A percentile compares a stretch with the other conserved stretches of the same genome.
phyloP scores from a whole-genome alignment of 1,140 invertebrate genomes.

The Lucilia cuprina region DNA sequence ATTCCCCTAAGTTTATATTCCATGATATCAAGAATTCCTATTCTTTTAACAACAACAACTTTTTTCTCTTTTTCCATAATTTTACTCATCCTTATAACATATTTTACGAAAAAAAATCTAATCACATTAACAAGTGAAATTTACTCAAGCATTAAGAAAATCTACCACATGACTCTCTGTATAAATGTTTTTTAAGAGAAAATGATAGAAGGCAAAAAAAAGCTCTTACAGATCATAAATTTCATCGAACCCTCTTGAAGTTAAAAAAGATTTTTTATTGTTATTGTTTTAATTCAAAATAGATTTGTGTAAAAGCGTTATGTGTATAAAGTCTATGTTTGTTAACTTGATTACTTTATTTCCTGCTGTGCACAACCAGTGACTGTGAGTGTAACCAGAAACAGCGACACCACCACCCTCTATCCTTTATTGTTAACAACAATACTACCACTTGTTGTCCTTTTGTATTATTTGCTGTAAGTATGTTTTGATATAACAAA shows the following conservation, averaged over 20 bases:
- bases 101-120: neutral
- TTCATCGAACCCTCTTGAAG: neutral
- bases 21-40: no score
- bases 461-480: neutral
- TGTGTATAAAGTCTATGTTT: neutral
- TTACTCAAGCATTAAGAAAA: neutral
- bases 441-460: conserved; percentile 10
- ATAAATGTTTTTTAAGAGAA: neutral
- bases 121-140: conserved; percentile 11
- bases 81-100: no score
- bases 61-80: no score
- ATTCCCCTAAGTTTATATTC: no score
- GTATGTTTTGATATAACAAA: neutral
- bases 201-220: neutral
- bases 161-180: neutral
- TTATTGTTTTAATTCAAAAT: neutral
- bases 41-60: no score
- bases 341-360: conserved; percentile 18
- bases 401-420: neutral
- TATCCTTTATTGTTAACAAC: neutral
- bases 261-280: neutral
- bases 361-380: neutral
- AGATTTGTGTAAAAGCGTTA: neutral
- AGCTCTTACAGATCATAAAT: conserved; percentile 9
- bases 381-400: neutral